Evolutionary conservation across 2,113 vertebrate species (phyloP).

Genomic region (Phocoena sinus): DNA sequence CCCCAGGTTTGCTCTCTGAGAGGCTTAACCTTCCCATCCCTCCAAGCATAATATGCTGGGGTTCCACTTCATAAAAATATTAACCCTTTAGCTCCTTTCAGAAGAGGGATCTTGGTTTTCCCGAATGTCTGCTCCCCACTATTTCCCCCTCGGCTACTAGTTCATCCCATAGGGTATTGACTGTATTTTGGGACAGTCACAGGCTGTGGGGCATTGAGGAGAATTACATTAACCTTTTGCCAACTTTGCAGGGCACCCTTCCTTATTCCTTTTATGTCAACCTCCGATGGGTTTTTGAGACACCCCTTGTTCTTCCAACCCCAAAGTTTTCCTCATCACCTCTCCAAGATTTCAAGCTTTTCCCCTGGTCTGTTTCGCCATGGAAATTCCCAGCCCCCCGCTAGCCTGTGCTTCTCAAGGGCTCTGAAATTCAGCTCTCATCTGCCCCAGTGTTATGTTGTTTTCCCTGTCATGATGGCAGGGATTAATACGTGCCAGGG

Average conservation of each 20-base stretch:
- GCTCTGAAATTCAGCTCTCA: constrained; percentile 70
- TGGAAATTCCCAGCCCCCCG: constrained; percentile 48
- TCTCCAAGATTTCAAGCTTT: background rate
- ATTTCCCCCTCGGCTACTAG: background rate
- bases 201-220: too few relatives aligned
- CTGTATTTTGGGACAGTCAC: background rate
- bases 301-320: background rate
- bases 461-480: constrained; percentile 82
- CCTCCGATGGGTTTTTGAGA: background rate
- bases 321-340: background rate
- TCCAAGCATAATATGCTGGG: background rate
- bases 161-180: background rate
- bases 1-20: constrained; percentile 54
- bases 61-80: background rate
- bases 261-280: constrained; percentile 64
- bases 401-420: constrained; percentile 59
- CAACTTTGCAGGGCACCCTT: constrained; percentile 43
- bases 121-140: background rate
- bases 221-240: background rate
- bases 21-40: constrained; percentile 57
- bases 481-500: constrained; percentile 77
- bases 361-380: background rate
- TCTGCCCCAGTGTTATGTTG: constrained; percentile 79
- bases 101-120: background rate
- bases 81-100: background rate